phyloP scores from a whole-genome alignment of 2,113 vertebrate genomes.

The Guaruba guarouba region DNA sequence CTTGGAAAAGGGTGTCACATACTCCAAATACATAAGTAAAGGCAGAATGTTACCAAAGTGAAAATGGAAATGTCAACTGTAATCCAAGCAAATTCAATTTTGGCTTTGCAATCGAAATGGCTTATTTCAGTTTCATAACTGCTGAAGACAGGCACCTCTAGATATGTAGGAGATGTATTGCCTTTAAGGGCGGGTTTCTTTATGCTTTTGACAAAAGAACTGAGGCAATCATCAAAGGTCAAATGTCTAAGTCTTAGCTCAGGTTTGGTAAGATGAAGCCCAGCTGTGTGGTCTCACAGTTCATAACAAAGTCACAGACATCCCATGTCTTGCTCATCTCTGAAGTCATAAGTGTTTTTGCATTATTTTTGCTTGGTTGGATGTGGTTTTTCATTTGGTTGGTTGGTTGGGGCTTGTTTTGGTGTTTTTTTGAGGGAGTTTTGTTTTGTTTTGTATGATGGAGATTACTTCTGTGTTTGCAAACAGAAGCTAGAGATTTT shows the following conservation, averaged over 20 bases:
- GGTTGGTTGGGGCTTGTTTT: no score
- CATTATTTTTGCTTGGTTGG: not conserved
- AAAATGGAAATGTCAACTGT: not conserved
- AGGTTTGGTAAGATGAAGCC: not conserved
- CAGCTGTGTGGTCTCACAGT: not conserved
- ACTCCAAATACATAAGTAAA: not conserved
- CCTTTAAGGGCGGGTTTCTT: not conserved
- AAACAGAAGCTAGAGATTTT: not conserved
- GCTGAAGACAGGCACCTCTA: not conserved
- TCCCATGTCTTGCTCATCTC: not conserved
- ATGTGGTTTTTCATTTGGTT: not conserved
- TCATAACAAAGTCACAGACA: not conserved
- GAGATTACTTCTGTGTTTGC: not conserved
- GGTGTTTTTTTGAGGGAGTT: no score
- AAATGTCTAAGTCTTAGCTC: not conserved
- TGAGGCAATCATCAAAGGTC: not conserved
- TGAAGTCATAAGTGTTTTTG: not conserved
- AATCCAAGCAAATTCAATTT: not conserved
- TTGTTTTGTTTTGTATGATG: not conserved
- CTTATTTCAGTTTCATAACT: not conserved
- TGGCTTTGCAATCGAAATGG: not conserved
- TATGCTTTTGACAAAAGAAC: not conserved
- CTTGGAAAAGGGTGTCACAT: not conserved
- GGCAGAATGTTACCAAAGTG: not conserved
- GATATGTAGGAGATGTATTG: accelerated